Base-by-base conservation (phyloP, 1,140 invertebrate species). In the Caenorhabditis latens region DNA sequence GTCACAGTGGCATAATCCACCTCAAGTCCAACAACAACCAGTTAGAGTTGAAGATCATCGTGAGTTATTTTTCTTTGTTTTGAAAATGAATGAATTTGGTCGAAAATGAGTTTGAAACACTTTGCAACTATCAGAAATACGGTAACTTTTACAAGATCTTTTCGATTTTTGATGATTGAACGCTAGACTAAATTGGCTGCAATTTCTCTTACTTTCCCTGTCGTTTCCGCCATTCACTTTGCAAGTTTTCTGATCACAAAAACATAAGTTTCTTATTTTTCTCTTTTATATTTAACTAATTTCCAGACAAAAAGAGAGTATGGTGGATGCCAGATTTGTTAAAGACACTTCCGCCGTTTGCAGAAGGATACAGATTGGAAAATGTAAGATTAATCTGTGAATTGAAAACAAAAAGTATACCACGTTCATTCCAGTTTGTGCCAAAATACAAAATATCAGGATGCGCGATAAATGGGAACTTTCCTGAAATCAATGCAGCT, bases 291-390 rank as follows among this genome's bases (percentile, higher is more conserved):
- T 32, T 32, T 32, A 40, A 40, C 9, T 48, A 46, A n/a, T 32
- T 79, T 79, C 21, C 71, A 79, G 71, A 79, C 7, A 79, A 24
- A 43, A 13, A n/a, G 13, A 48, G 71, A 24, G 71, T 79, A 11
- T 48, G 46, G 46, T 79, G 71, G 71, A 79, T 79, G 71, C 46
- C 71, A 42, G 71, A 79, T 24, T 42, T 79, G 21, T 43, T 79
- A 19, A 79, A 79, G n/a, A 32, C 46, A 13, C 46, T 79, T 13
- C 71, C 71, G 7, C 71, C 71, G 21, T 79, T 79, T 50, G 71
- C 71, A 0, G 46, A 79, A 14, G 71, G 71, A 24, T 79, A 79
- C 24, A 16, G 71, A 21, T 4, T 24, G 3, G 71, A 79, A 53
- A 53, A n/a, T 19, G 71, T 79, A 79, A 79, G 71, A 43, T 0